These are phyloP conservation scores for Sesamia nonagrioides DNA, from an alignment of 1,140 invertebrate species.

Conservation along the genomic window DNA sequence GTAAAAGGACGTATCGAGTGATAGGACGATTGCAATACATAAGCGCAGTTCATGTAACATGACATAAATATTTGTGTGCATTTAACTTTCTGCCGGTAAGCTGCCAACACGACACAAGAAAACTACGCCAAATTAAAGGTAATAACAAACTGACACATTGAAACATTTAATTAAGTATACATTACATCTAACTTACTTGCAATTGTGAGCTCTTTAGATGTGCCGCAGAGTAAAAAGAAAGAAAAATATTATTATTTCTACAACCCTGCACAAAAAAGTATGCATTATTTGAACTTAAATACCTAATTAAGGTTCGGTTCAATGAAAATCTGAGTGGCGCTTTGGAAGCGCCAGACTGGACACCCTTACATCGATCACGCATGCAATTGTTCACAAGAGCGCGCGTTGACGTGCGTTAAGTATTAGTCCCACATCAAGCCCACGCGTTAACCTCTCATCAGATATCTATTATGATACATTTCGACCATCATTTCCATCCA, in stretches of 20 bases:
- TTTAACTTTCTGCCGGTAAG: slow-evolving; percentile 2
- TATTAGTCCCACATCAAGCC: not conserved
- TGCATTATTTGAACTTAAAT: slow-evolving; percentile 1
- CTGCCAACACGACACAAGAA: slow-evolving; percentile 31
- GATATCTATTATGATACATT: not conserved
- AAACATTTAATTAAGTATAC: slow-evolving; percentile 13
- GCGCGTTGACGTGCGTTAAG: not conserved
- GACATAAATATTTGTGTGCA: not conserved
- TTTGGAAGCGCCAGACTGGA: not conserved
- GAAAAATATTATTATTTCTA: slow-evolving; percentile 30
- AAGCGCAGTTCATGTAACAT: not conserved
- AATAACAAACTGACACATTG: slow-evolving; percentile 8
- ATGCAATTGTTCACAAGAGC: not conserved
- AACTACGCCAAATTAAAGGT: slow-evolving; percentile 25
- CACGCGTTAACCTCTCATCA: not conserved
- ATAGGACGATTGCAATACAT: slow-evolving; percentile 14
- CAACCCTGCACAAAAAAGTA: slow-evolving; percentile 9
- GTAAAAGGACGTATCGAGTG: slow-evolving; percentile 12
- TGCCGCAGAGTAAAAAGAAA: slow-evolving; percentile 37
- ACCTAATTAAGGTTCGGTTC: not conserved
- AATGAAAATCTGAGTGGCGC: not conserved
- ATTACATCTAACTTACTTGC: slow-evolving; percentile 31
- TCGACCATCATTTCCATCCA: not conserved
- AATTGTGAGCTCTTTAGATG: slow-evolving; percentile 33
- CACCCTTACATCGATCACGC: not conserved